These are phyloP conservation scores for Dryomyza anilis DNA, from an alignment of 2,888 invertebrate species.

Conservation along the genomic window DNA sequence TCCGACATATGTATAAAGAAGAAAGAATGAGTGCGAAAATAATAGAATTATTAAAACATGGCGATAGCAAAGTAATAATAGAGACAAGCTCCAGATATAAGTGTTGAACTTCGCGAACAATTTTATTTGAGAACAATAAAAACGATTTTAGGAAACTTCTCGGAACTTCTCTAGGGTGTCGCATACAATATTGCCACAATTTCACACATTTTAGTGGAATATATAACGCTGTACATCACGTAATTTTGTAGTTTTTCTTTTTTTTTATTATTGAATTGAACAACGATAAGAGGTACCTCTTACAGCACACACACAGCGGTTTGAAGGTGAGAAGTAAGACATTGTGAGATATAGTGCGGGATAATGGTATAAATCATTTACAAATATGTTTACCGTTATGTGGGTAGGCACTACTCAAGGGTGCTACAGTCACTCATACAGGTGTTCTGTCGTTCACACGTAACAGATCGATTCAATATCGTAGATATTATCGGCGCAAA, in stretches of 20 bases:
- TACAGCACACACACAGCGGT: too few relatives aligned
- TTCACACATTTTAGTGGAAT: too few relatives aligned
- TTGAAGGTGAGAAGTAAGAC: not conserved
- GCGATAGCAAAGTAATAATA: not conserved
- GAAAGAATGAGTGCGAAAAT: constrained; percentile 9
- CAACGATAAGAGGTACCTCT: too few relatives aligned
- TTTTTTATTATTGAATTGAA: too few relatives aligned
- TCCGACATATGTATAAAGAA: not conserved
- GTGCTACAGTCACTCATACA: too few relatives aligned
- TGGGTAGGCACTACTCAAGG: not conserved
- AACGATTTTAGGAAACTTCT: constrained; percentile 18
- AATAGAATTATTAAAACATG: constrained; percentile 16
- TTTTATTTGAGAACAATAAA: constrained; percentile 20
- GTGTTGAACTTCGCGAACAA: constrained; percentile 21
- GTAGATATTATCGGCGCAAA: too few relatives aligned
- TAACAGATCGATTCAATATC: too few relatives aligned
- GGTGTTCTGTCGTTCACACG: too few relatives aligned
- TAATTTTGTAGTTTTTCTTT: too few relatives aligned
- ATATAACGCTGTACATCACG: too few relatives aligned
- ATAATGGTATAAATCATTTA: not conserved
- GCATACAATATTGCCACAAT: too few relatives aligned
- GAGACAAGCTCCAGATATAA: not conserved
- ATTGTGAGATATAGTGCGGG: too few relatives aligned
- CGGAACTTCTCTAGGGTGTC: not conserved
- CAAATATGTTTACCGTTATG: not conserved